Conservation (phyloP, 2,888 invertebrate genomes). For the Piscicola geometra region DNA sequence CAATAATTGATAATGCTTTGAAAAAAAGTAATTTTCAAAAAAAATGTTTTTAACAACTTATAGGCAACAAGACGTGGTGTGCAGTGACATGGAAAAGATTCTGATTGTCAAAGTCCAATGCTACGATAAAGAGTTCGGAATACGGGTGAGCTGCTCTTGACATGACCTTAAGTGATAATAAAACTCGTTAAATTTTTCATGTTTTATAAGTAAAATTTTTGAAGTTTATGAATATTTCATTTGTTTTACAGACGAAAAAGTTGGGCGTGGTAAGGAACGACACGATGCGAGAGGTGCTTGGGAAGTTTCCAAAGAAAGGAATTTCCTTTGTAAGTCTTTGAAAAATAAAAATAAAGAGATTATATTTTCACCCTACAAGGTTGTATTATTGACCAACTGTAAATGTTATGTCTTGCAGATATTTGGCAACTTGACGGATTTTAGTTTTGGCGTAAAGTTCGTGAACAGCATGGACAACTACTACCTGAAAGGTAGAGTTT, state of each 20-base stretch:
- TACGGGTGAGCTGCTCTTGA: not conserved
- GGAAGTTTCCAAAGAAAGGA: not conserved
- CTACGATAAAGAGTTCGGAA: slow-evolving; percentile 4
- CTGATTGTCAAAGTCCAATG: slow-evolving; percentile 4
- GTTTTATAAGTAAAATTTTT: too few species aligned
- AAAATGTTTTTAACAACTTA: not conserved
- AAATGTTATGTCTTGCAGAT: too few species aligned
- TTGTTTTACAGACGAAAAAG: slow-evolving; percentile 16
- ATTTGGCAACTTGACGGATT: not conserved
- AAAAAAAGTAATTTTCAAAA: too few species aligned
- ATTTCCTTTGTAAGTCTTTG: not conserved
- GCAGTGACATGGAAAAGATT: not conserved
- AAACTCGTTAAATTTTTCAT: not conserved
- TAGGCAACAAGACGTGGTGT: slow-evolving; percentile 4
- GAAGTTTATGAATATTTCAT: too few species aligned
- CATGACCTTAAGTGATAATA: not conserved
- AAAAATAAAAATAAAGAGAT: too few species aligned
- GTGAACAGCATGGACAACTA: not conserved
- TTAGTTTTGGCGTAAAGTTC: not conserved
- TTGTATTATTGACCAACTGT: too few species aligned
- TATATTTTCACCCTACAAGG: too few species aligned
- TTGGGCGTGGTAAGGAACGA: not conserved
- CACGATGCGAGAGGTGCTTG: not conserved
- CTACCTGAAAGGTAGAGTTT: not conserved
- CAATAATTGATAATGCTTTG: too few species aligned